A percentile compares a stretch with the other conserved stretches of the same genome.
Evolutionary conservation across 2,113 vertebrate genomes (phyloP).

Genomic region (Gallinago jamesoni): DNA sequence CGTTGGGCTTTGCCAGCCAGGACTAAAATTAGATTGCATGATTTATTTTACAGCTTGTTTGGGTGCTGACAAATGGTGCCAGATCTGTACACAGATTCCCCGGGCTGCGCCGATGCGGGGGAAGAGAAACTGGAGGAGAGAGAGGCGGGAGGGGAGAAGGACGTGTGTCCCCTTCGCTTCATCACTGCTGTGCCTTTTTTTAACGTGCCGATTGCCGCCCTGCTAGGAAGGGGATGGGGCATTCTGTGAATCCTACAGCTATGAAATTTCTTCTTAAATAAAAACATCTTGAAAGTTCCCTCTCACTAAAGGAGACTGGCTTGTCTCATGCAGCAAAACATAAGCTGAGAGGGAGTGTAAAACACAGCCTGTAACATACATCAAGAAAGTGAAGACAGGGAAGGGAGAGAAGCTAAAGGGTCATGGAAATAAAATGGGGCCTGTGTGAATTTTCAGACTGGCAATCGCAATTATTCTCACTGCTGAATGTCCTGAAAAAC

Average conservation of each 20-base stretch:
- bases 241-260: neutral
- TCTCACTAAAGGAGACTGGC: neutral
- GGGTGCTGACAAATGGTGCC: neutral
- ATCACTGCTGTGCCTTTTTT: neutral
- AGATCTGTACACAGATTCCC: neutral
- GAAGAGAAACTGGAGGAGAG: neutral
- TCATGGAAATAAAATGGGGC: neutral
- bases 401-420: neutral
- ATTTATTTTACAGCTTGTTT: conserved; percentile 38
- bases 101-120: neutral
- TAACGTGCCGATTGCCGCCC: accelerated
- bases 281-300: neutral
- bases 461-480: neutral
- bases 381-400: neutral
- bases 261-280: neutral
- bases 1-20: neutral
- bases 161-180: neutral
- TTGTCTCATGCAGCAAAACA: neutral
- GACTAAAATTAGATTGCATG: conserved; percentile 28
- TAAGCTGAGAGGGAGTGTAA: neutral
- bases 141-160: neutral
- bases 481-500: neutral
- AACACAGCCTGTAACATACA: neutral
- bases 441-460: neutral
- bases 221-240: neutral